These are phyloP conservation scores for Symphodus melops DNA, from an alignment of 2,113 vertebrate species.

Conservation along the genomic window DNA sequence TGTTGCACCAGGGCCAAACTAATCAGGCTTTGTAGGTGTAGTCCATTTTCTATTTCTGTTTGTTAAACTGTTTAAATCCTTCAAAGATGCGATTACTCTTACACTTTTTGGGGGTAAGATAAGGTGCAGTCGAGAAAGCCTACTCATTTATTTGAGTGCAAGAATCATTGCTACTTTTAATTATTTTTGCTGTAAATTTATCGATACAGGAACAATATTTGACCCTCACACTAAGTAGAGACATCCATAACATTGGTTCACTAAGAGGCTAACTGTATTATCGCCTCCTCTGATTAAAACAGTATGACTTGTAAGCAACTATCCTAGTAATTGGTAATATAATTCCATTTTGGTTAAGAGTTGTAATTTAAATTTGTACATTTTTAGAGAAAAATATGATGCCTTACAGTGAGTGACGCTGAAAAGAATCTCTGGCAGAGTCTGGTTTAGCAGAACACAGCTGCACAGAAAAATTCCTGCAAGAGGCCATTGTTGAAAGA, in stretches of 20 bases:
- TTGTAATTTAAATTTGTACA: slow-evolving; percentile 47
- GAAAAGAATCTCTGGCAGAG: slow-evolving; percentile 66
- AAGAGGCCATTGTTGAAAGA: slow-evolving; percentile 75
- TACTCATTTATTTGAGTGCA: too few relatives aligned
- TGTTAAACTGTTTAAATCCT: neutral
- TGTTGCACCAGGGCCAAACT: too few relatives aligned
- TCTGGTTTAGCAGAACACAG: slow-evolving; percentile 65
- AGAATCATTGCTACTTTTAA: too few relatives aligned
- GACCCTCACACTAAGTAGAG: neutral
- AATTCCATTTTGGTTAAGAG: slow-evolving; percentile 31
- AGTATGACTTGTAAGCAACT: slow-evolving; percentile 13
- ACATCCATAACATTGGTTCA: neutral
- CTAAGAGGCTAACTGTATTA: neutral
- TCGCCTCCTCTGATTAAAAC: neutral
- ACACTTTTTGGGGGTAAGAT: neutral
- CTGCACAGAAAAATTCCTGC: slow-evolving; percentile 62
- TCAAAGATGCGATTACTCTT: neutral
- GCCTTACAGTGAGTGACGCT: slow-evolving; percentile 55
- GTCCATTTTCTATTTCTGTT: neutral
- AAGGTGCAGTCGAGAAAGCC: too few relatives aligned
- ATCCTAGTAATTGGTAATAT: slow-evolving; percentile 31
- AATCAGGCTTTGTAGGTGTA: neutral
- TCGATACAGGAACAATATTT: neutral
- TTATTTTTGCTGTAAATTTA: neutral
- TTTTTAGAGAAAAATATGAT: slow-evolving; percentile 68